Conservation (phyloP, 2,888 invertebrate species). For the Abscondita cerata region DNA sequence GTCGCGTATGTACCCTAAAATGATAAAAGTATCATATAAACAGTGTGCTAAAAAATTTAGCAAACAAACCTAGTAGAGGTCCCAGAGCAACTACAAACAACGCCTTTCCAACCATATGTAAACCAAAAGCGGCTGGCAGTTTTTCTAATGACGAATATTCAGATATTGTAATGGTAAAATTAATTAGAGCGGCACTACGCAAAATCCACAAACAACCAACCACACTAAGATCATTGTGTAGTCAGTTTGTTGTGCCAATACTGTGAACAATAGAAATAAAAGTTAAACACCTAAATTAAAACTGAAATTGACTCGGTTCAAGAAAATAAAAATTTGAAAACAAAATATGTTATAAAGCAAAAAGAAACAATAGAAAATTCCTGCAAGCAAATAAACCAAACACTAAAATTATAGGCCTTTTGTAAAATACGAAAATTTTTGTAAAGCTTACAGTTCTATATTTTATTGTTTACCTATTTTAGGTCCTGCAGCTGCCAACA, state of each 20-base stretch:
- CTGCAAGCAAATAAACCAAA: constrained; percentile 38
- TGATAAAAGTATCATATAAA: constrained; percentile 20
- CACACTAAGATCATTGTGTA: constrained; percentile 73
- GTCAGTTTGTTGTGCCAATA: constrained; percentile 75
- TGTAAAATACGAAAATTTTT: constrained; percentile 37
- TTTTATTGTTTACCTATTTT: constrained; percentile 56
- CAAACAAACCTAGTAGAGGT: constrained; percentile 68
- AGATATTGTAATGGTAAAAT: constrained; percentile 79
- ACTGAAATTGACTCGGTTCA: constrained; percentile 40
- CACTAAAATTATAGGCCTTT: constrained; percentile 33
- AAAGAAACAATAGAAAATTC: constrained; percentile 31
- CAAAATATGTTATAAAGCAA: constrained; percentile 40
- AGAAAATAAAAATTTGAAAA: constrained; percentile 34
- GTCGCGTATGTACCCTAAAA: constrained; percentile 74
- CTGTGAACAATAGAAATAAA: constrained; percentile 60
- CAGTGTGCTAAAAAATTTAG: neutral
- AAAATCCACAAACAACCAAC: constrained; percentile 80
- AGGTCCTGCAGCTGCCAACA: constrained; percentile 59
- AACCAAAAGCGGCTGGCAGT: constrained; percentile 77
- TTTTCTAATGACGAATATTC: constrained; percentile 75
- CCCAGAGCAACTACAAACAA: constrained; percentile 73
- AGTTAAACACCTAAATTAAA: constrained; percentile 35
- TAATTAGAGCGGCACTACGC: constrained; percentile 78
- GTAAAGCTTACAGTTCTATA: constrained; percentile 56
- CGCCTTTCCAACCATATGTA: constrained; percentile 80